Percentiles rank a stretch among this genome's conserved stretches.
Conservation (phyloP, 2,888 invertebrate genomes). For the Eupithecia insigniata region DNA sequence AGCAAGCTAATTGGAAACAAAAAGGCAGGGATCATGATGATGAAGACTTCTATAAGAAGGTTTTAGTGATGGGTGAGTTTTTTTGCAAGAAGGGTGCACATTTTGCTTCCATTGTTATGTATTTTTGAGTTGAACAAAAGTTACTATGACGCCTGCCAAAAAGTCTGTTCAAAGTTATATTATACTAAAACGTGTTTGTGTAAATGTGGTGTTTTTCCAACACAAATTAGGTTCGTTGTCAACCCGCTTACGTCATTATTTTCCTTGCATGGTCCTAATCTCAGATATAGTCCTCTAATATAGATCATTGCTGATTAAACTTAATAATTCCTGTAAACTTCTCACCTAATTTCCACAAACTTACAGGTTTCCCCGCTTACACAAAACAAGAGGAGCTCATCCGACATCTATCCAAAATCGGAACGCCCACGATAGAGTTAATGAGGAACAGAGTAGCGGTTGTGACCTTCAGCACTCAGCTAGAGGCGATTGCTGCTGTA, state of each 20-base stretch:
- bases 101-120: background rate
- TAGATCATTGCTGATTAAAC: background rate
- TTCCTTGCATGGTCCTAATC: background rate
- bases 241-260: too few relatives aligned
- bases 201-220: too few relatives aligned
- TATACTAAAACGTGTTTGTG: too few relatives aligned
- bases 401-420: conserved; percentile 58
- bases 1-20: conserved; percentile 2
- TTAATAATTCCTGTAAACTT: background rate
- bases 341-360: background rate
- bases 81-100: background rate
- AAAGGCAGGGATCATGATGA: conserved; percentile 3
- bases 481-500: conserved; percentile 53
- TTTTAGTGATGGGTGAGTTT: conserved; percentile 51
- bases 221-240: too few relatives aligned
- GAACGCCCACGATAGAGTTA: conserved; percentile 54
- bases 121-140: background rate
- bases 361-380: conserved; percentile 67
- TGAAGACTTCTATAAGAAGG: conserved; percentile 20
- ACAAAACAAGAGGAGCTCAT: conserved; percentile 61
- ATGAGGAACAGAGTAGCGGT: conserved; percentile 51
- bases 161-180: background rate
- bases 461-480: conserved; percentile 48
- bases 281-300: too few relatives aligned
- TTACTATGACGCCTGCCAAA: background rate